phyloP scores from a whole-genome alignment of 2,113 vertebrate genomes.

The Xenopus borealis region DNA sequence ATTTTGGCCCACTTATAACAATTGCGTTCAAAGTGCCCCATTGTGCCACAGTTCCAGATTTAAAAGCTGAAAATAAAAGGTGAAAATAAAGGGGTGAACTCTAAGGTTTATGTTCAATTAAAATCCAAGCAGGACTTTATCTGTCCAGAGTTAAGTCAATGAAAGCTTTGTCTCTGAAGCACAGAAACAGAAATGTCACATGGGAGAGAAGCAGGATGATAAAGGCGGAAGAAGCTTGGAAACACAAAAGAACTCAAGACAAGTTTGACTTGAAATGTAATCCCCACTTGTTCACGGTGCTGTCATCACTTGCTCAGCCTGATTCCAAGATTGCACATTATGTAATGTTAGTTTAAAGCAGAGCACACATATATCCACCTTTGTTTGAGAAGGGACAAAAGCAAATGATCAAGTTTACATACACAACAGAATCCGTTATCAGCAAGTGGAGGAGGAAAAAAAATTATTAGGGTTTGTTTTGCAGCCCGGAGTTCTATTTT shows the following conservation, averaged over 20 bases:
- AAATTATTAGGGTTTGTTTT: not conserved
- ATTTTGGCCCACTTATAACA: too few relatives aligned
- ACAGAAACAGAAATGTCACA: not conserved
- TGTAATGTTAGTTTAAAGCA: slow-evolving; percentile 13
- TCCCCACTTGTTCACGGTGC: not conserved
- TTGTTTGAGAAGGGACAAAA: slow-evolving; percentile 1
- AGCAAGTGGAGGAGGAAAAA: not conserved
- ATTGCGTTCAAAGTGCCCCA: too few relatives aligned
- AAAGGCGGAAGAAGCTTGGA: not conserved
- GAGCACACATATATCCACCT: slow-evolving; percentile 1
- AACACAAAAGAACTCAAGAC: slow-evolving; percentile 2
- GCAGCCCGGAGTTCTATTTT: not conserved
- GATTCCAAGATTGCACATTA: not conserved
- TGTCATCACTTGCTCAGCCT: not conserved
- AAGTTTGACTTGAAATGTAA: slow-evolving; percentile 5
- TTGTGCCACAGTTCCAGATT: too few relatives aligned
- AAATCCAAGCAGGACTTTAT: not conserved
- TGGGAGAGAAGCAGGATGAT: not conserved
- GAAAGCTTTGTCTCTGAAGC: not conserved
- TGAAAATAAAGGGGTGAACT: too few relatives aligned
- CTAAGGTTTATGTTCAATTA: not conserved
- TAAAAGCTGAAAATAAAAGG: too few relatives aligned
- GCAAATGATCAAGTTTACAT: not conserved
- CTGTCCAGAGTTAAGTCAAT: not conserved
- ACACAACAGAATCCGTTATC: slow-evolving; percentile 8